Evolutionary conservation across 2,888 invertebrate species (phyloP).

Genomic region (Archaeoteleia sp.): DNA sequence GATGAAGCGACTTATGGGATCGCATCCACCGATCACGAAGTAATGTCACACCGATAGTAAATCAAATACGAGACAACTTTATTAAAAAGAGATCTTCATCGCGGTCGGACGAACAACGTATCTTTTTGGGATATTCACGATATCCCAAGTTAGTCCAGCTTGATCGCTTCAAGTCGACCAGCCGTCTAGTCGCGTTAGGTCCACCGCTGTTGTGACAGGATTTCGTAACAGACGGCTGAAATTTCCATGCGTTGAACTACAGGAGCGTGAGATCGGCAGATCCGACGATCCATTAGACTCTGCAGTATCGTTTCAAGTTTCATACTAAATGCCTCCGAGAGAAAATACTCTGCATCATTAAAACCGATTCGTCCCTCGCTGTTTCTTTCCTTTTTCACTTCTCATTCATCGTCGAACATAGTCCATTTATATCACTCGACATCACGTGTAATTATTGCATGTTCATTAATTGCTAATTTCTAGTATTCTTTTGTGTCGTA

Average conservation of each 20-base stretch:
- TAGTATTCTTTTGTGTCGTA: too few relatives aligned
- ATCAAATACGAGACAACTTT: slow-evolving; percentile 44
- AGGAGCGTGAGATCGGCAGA: slow-evolving; percentile 61
- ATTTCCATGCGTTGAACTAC: slow-evolving; percentile 52
- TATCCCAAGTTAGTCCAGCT: slow-evolving; percentile 41
- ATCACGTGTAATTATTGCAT: too few relatives aligned
- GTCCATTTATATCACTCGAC: too few relatives aligned
- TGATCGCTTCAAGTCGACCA: slow-evolving; percentile 47
- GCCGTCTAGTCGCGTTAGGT: slow-evolving; percentile 58
- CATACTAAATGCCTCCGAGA: slow-evolving; percentile 19
- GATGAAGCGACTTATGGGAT: background rate
- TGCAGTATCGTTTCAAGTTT: slow-evolving; percentile 40
- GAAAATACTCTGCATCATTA: slow-evolving; percentile 18
- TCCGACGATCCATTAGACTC: slow-evolving; percentile 51
- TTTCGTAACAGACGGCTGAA: slow-evolving; percentile 60
- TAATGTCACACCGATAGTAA: slow-evolving; percentile 42
- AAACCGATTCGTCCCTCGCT: slow-evolving; percentile 18
- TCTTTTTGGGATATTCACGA: slow-evolving; percentile 22
- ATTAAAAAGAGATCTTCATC: slow-evolving; percentile 43
- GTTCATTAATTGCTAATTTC: too few relatives aligned
- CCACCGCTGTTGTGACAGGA: slow-evolving; percentile 60
- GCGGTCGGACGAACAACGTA: slow-evolving; percentile 44
- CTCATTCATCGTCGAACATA: too few relatives aligned
- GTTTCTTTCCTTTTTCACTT: slow-evolving; percentile 16
- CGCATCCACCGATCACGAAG: slow-evolving; percentile 26